These are phyloP conservation scores for Neodiprion fabricii DNA, from an alignment of 1,140 invertebrate species.

Conservation along the genomic window DNA sequence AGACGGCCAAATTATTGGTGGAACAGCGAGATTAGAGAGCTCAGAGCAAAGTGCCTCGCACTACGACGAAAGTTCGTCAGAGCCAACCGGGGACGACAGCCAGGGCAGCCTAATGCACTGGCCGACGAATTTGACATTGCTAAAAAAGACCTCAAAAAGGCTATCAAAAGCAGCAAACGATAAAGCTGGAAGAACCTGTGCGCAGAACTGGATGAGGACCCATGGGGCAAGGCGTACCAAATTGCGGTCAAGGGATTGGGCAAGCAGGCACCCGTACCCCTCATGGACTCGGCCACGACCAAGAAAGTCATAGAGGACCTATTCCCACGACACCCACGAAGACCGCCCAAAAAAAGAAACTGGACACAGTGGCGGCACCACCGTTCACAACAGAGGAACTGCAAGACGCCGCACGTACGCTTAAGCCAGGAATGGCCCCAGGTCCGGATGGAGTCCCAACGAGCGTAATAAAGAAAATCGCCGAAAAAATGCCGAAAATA, in stretches of 20 bases:
- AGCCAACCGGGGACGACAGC: background rate
- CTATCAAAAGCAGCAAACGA: constrained; percentile 31
- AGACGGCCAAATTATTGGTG: constrained; percentile 37
- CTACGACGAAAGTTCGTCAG: constrained; percentile 16
- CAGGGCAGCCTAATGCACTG: background rate
- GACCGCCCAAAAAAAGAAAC: constrained; percentile 1
- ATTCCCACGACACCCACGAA: background rate
- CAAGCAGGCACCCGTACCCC: background rate
- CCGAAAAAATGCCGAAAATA: background rate
- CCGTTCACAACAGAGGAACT: constrained; percentile 27
- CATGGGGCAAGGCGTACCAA: constrained; percentile 30
- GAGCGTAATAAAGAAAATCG: constrained; percentile 27
- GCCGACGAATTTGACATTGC: background rate
- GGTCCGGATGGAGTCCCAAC: constrained; percentile 39
- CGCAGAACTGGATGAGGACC: constrained; percentile 27
- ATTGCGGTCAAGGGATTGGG: too few relatives aligned
- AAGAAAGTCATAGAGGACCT: constrained; percentile 10
- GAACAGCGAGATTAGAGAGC: constrained; percentile 29
- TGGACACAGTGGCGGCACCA: constrained; percentile 28
- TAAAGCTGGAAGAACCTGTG: constrained; percentile 26
- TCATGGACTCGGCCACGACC: constrained; percentile 5
- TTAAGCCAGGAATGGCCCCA: constrained; percentile 39
- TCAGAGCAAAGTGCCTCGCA: constrained; percentile 27
- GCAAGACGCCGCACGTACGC: constrained; percentile 25
- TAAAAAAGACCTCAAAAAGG: constrained; percentile 21